phyloP scores from a whole-genome alignment of 1,140 invertebrate species.

The Drosophila funebris region DNA sequence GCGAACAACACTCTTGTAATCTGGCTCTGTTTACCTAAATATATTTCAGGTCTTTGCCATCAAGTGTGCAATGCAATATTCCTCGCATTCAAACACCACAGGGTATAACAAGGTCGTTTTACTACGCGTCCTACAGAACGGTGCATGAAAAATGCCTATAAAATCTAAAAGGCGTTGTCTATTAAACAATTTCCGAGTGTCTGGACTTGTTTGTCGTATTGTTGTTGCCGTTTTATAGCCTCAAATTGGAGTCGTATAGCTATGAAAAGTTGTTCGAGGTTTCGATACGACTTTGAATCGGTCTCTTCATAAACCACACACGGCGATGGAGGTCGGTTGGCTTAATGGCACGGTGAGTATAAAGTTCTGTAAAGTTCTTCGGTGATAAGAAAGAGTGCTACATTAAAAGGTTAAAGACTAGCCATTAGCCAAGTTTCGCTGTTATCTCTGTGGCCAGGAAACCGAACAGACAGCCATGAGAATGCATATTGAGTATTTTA shows the following conservation, averaged over 20 bases:
- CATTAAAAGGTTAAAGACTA: slow-evolving; percentile 80
- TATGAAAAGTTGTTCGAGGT: slow-evolving; percentile 41
- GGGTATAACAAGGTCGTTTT: slow-evolving; percentile 28
- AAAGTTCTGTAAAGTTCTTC: slow-evolving; percentile 54
- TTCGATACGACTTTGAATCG: slow-evolving; percentile 16
- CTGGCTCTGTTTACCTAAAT: too few species aligned
- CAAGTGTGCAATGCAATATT: too few species aligned
- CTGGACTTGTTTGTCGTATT: slow-evolving; percentile 23
- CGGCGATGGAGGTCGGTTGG: slow-evolving; percentile 29
- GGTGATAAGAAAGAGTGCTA: slow-evolving; percentile 70
- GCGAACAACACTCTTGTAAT: too few species aligned
- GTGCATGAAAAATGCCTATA: slow-evolving; percentile 51
- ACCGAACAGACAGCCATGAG: slow-evolving; percentile 20
- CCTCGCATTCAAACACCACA: too few species aligned
- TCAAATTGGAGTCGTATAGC: slow-evolving; percentile 43
- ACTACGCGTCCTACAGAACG: slow-evolving; percentile 9
- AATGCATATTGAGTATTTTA: slow-evolving; percentile 36
- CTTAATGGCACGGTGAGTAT: slow-evolving; percentile 40
- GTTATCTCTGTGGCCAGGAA: slow-evolving; percentile 36
- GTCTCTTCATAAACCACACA: slow-evolving; percentile 47
- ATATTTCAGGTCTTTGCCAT: too few species aligned
- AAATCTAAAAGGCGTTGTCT: slow-evolving; percentile 65
- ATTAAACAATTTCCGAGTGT: slow-evolving; percentile 57
- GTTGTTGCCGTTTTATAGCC: slow-evolving; percentile 37
- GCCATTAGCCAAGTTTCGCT: slow-evolving; percentile 76